phyloP scores from a whole-genome alignment of 2,888 invertebrate species.

The Plebejus melissa region DNA sequence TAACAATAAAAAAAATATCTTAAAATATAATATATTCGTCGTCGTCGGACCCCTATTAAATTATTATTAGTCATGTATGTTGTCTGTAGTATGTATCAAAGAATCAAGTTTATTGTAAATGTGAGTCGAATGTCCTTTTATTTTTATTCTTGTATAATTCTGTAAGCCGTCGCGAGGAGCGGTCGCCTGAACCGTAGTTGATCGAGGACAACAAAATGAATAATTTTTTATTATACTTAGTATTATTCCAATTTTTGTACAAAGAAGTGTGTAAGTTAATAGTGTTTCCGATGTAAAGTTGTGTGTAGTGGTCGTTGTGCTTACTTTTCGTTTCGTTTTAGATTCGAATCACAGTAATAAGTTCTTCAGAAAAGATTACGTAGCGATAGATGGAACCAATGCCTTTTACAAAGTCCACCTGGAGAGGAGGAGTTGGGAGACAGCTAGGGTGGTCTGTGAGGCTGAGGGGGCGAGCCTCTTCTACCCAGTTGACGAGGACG shows the following conservation, averaged over 20 bases:
- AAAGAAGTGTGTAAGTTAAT: conserved; percentile 10
- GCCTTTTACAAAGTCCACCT: conserved; percentile 14
- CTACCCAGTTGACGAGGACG: conserved; percentile 5
- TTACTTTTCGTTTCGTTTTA: conserved; percentile 5
- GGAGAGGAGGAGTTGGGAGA: conserved; percentile 4
- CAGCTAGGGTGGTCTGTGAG: not conserved
- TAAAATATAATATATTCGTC: no score
- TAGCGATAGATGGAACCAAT: not conserved
- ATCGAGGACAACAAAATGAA: not conserved
- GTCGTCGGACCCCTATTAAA: no score
- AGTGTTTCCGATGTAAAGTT: not conserved
- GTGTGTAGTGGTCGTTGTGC: not conserved
- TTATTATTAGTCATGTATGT: not conserved
- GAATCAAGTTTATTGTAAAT: not conserved
- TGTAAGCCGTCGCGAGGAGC: not conserved
- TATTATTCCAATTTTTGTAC: not conserved
- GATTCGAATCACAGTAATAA: not conserved
- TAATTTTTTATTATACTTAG: not conserved
- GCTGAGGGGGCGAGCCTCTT: conserved; percentile 16
- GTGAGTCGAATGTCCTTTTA: not conserved
- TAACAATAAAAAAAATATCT: no score
- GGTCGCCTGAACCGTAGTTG: not conserved
- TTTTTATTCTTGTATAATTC: not conserved
- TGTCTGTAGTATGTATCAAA: not conserved
- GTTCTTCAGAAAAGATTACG: conserved; percentile 23